Evolutionary conservation across 2,888 invertebrate genomes (phyloP).

Genomic region (Ophion ventricosus): DNA sequence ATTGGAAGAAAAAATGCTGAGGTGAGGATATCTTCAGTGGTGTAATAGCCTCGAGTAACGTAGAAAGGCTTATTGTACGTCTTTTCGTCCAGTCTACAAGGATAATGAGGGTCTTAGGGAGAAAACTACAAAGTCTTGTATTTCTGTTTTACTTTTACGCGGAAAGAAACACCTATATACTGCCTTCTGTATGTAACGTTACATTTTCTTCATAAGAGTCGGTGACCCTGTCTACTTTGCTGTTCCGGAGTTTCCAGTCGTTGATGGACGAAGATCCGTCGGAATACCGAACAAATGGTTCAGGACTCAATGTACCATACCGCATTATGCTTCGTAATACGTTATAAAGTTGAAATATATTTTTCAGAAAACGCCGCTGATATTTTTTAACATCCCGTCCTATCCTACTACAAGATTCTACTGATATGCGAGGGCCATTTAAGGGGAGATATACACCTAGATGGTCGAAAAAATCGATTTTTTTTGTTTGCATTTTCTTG

Average conservation of each 20-base stretch:
- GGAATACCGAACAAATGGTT: too few relatives aligned
- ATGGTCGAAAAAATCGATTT: too few relatives aligned
- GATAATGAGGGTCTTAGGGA: conserved; percentile 36
- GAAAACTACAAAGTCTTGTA: conserved; percentile 36
- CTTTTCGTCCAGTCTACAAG: conserved; percentile 38
- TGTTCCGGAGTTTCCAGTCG: background rate
- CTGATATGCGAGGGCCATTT: too few relatives aligned
- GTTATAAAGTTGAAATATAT: too few relatives aligned
- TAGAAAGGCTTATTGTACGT: conserved; percentile 51
- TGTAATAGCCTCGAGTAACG: conserved; percentile 22
- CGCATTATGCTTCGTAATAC: too few relatives aligned
- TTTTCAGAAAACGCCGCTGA: too few relatives aligned
- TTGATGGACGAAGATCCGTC: too few relatives aligned
- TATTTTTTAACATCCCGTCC: too few relatives aligned
- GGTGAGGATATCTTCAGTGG: conserved; percentile 34
- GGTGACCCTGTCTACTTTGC: background rate
- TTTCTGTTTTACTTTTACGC: conserved; percentile 15
- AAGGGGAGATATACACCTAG: too few relatives aligned
- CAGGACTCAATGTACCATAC: too few relatives aligned
- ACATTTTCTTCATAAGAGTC: background rate
- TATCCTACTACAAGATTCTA: too few relatives aligned
- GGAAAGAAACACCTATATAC: conserved; percentile 39
- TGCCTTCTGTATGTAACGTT: background rate
- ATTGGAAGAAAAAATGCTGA: conserved; percentile 40
- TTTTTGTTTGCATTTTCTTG: too few relatives aligned